Evolutionary conservation across 1,140 invertebrate species (phyloP).

Genomic region (Wiebesia pumilae): DNA sequence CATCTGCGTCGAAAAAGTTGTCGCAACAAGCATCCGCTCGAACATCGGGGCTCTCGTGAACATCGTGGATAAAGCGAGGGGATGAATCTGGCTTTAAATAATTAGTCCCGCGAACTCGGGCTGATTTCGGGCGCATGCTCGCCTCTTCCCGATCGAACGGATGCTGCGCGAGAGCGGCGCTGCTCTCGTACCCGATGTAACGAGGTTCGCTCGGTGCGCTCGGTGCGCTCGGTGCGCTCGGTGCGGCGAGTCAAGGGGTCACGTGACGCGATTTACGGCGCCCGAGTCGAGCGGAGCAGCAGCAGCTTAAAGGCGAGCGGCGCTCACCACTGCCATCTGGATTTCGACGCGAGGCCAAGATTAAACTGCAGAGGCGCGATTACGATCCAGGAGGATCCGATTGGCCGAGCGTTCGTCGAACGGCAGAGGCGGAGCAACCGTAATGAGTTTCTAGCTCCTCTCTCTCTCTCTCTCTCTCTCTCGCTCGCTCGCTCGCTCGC

Average conservation of each 20-base stretch:
- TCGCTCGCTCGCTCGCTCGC: background rate
- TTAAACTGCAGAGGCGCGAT: slow-evolving; percentile 73
- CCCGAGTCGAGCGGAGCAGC: background rate
- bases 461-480: slow-evolving; percentile 27
- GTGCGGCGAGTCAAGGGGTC: background rate
- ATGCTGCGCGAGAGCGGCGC: background rate
- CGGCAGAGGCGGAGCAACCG: slow-evolving; percentile 71
- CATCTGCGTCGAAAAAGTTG: no score
- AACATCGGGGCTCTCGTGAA: no score
- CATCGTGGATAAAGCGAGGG: no score
- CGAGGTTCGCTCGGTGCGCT: background rate
- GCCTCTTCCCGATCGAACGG: background rate
- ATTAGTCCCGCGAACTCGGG: background rate
- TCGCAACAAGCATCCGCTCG: background rate
- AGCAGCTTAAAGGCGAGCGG: background rate
- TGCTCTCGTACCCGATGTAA: slow-evolving; percentile 16
- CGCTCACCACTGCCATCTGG: slow-evolving; percentile 43
- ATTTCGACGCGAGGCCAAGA: slow-evolving; percentile 69
- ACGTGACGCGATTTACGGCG: background rate
- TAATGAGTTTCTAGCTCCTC: slow-evolving; percentile 73
- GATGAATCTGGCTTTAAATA: slow-evolving; percentile 17
- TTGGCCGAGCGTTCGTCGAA: slow-evolving; percentile 72
- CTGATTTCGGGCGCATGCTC: background rate
- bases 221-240: no score
- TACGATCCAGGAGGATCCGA: slow-evolving; percentile 71